phyloP scores from a whole-genome alignment of 2,113 vertebrate genomes.

The Pithys albifrons region DNA sequence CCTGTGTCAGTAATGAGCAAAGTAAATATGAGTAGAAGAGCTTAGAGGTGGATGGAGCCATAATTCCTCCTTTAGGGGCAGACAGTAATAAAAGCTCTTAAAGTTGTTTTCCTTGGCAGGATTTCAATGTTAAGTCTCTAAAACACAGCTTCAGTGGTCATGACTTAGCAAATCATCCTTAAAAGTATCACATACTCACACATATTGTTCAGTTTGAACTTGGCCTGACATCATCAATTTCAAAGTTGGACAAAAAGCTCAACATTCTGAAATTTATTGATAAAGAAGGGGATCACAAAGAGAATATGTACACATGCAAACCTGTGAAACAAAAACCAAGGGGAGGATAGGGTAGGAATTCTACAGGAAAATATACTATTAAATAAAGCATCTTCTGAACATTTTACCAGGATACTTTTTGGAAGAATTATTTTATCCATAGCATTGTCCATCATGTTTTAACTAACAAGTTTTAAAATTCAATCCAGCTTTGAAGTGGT shows the following conservation, averaged over 20 bases:
- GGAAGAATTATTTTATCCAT: not conserved
- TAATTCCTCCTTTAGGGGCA: constrained; percentile 26
- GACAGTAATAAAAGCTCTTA: constrained; percentile 27
- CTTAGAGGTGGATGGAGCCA: constrained; percentile 13
- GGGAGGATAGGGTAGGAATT: not conserved
- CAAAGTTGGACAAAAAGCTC: not conserved
- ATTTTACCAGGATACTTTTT: not conserved
- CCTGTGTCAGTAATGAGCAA: not conserved
- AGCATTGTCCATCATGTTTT: not conserved
- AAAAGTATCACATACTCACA: not conserved
- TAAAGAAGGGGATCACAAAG: not conserved
- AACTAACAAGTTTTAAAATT: not conserved
- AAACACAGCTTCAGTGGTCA: not conserved
- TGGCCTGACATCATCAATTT: not conserved
- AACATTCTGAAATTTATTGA: not conserved
- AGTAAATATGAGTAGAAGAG: constrained; percentile 8
- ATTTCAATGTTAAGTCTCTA: constrained; percentile 44
- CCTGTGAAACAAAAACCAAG: not conserved
- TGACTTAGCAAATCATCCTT: not conserved
- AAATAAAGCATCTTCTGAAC: not conserved
- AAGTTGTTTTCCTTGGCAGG: constrained; percentile 50
- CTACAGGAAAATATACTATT: not conserved
- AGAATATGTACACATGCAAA: not conserved
- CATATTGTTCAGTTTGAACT: not conserved
- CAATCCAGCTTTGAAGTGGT: not conserved